A percentile compares a stretch with the other conserved stretches of the same genome.
Conservation (phyloP, 2,888 invertebrate species). For the Drosophila merina region DNA sequence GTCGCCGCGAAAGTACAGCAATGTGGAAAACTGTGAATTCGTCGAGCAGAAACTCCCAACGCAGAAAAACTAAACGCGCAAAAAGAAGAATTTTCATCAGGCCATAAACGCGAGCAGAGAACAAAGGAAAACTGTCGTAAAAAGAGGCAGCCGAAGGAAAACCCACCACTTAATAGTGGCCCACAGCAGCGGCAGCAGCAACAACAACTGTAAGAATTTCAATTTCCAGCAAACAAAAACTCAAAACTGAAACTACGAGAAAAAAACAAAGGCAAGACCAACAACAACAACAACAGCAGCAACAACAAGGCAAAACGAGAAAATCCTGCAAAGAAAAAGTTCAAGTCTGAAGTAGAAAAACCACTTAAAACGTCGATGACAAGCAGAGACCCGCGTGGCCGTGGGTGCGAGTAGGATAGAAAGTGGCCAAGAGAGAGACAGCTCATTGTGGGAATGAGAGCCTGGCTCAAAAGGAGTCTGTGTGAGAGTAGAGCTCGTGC, state of each 20-base stretch:
- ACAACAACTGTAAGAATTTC: slow-evolving; percentile 63
- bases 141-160: slow-evolving; percentile 51
- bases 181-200: slow-evolving; percentile 49
- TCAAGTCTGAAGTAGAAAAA: slow-evolving; percentile 76
- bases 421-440: slow-evolving; percentile 13
- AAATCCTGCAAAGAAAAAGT: slow-evolving; percentile 73
- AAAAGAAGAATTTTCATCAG: slow-evolving; percentile 76
- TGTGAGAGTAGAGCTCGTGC: slow-evolving; percentile 59
- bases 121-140: slow-evolving; percentile 41
- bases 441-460: slow-evolving; percentile 24
- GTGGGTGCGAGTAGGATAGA: slow-evolving; percentile 21
- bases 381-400: slow-evolving; percentile 17
- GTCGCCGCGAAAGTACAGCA: slow-evolving; percentile 72
- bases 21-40: slow-evolving; percentile 80
- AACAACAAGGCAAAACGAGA: slow-evolving; percentile 57
- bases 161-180: slow-evolving; percentile 75
- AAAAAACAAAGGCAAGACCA: slow-evolving; percentile 36
- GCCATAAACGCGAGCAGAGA: slow-evolving; percentile 51
- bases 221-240: slow-evolving; percentile 57
- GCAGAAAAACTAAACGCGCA: slow-evolving; percentile 78
- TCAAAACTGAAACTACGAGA: slow-evolving; percentile 18
- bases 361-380: slow-evolving; percentile 78
- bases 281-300: slow-evolving; percentile 24
- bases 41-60: slow-evolving; percentile 77
- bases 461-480: slow-evolving; percentile 65